phyloP scores from a whole-genome alignment of 2,888 invertebrate species.

The Muscina levida region DNA sequence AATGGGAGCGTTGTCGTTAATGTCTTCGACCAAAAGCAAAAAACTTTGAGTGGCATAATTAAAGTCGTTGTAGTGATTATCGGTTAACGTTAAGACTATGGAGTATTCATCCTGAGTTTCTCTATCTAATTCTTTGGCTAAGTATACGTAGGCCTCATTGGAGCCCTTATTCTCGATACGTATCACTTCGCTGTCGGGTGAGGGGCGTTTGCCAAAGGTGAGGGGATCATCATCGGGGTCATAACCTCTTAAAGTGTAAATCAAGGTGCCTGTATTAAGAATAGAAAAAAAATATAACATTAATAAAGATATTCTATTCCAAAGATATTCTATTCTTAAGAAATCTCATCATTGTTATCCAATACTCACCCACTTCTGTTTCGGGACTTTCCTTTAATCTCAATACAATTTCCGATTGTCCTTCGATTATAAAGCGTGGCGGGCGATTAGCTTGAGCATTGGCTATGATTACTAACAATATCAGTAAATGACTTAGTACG shows the following conservation, averaged over 20 bases:
- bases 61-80: conserved; percentile 91
- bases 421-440: conserved; percentile 92
- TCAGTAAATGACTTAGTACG: conserved; percentile 53
- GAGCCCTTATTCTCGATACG: conserved; percentile 89
- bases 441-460: conserved; percentile 83
- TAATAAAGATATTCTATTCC: not conserved
- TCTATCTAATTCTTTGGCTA: conserved; percentile 93
- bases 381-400: conserved; percentile 93
- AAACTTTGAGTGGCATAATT: conserved; percentile 95
- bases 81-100: conserved; percentile 92
- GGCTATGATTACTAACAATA: conserved; percentile 67
- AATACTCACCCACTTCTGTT: conserved; percentile 89
- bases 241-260: conserved; percentile 89
- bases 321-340: not conserved
- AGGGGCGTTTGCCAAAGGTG: conserved; percentile 90
- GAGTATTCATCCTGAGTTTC: conserved; percentile 95
- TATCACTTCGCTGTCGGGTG: conserved; percentile 90
- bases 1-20: conserved; percentile 94
- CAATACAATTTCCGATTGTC: conserved; percentile 94
- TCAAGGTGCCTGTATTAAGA: conserved; percentile 88
- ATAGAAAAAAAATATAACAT: conserved; percentile 5
- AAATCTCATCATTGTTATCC: too few species aligned
- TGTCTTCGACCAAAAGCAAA: conserved; percentile 92
- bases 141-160: conserved; percentile 92
- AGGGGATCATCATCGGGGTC: conserved; percentile 93